These are phyloP conservation scores for Pithys albifrons DNA, from an alignment of 2,113 vertebrate species.

Conservation along the genomic window DNA sequence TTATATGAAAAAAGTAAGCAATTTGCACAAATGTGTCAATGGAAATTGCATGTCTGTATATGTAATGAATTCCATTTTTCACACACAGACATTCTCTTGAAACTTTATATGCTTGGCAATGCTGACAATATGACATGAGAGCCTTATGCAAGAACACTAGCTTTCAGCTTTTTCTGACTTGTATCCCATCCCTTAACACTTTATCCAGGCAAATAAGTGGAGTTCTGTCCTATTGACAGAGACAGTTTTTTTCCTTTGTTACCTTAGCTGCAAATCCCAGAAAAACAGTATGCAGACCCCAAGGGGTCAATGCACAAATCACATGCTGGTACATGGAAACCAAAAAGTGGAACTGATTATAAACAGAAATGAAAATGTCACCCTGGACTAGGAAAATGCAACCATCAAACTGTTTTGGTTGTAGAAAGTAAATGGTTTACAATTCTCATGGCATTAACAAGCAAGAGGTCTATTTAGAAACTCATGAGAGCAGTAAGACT, in stretches of 20 bases:
- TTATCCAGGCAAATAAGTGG: conserved; percentile 16
- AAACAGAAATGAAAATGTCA: conserved; percentile 12
- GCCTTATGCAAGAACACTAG: neutral
- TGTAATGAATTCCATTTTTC: neutral
- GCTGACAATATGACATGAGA: neutral
- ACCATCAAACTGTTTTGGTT: neutral
- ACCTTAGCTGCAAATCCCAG: conserved; percentile 23
- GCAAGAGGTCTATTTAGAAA: neutral
- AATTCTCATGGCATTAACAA: neutral
- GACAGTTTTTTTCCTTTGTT: neutral
- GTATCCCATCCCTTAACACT: neutral
- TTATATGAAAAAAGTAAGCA: neutral
- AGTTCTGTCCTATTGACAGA: conserved; percentile 5
- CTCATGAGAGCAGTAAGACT: neutral
- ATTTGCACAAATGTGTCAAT: neutral
- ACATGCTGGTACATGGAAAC: neutral
- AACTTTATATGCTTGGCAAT: neutral
- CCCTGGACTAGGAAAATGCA: neutral
- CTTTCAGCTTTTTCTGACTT: conserved; percentile 16
- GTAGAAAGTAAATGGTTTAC: conserved; percentile 19
- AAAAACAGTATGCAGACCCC: neutral
- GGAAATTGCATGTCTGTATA: neutral
- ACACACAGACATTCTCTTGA: neutral
- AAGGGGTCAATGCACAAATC: neutral
- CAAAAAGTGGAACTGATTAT: conserved; percentile 44